These are phyloP conservation scores for Mantis religiosa DNA, from an alignment of 2,888 invertebrate species.

Conservation along the genomic window DNA sequence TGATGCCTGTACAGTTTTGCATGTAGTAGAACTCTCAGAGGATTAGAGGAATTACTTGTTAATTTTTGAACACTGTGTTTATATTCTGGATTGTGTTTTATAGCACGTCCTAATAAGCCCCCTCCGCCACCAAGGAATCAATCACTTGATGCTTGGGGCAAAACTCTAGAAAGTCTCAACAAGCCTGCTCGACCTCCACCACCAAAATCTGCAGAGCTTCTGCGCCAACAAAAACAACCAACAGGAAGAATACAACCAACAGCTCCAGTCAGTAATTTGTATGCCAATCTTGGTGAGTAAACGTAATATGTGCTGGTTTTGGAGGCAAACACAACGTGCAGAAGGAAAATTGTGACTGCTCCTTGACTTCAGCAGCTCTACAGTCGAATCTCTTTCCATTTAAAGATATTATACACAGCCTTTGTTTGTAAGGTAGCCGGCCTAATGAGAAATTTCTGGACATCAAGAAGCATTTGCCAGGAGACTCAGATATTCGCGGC, in stretches of 20 bases:
- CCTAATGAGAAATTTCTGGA: too few species aligned
- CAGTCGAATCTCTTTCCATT: too few species aligned
- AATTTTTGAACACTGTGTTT: too few species aligned
- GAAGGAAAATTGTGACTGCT: too few species aligned
- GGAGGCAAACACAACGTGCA: not conserved
- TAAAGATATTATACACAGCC: too few species aligned
- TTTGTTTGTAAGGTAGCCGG: too few species aligned
- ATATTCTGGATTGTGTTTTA: constrained; percentile 19
- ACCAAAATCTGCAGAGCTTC: constrained; percentile 49
- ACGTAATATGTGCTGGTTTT: not conserved
- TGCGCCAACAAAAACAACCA: constrained; percentile 24
- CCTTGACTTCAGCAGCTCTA: too few species aligned
- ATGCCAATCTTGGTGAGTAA: constrained; percentile 37
- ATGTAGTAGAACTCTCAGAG: too few species aligned
- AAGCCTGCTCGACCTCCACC: constrained; percentile 71
- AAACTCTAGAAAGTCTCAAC: constrained; percentile 43
- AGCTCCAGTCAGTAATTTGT: constrained; percentile 35
- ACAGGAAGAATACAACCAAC: constrained; percentile 36
- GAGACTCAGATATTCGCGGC: too few species aligned
- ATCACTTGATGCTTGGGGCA: constrained; percentile 49
- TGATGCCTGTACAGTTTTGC: too few species aligned
- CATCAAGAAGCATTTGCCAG: too few species aligned
- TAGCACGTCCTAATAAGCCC: constrained; percentile 58
- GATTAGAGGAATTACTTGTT: too few species aligned
- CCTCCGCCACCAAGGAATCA: constrained; percentile 74